Conservation (phyloP, 2,797 vertebrate genomes). For the Tamandua tetradactyla region DNA sequence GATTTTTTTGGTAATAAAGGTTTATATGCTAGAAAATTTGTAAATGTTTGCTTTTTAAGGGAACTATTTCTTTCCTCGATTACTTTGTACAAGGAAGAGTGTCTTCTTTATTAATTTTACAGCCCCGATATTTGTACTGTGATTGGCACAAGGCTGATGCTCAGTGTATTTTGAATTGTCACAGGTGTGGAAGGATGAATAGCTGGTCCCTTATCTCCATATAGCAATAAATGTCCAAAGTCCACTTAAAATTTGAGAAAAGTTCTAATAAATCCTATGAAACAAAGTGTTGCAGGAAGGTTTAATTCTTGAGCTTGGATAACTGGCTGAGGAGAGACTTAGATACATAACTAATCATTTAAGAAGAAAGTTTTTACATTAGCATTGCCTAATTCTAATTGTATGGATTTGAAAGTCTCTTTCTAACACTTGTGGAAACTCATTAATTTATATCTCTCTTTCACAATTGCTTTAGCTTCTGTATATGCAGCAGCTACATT, state of each 20-base stretch:
- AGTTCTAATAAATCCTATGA: neutral
- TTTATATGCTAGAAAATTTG: neutral
- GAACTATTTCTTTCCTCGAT: neutral
- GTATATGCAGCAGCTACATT: neutral
- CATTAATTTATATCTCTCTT: conserved; percentile 33
- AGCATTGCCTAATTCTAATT: conserved; percentile 17
- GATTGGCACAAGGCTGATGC: neutral
- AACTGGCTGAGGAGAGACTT: neutral
- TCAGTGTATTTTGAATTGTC: neutral
- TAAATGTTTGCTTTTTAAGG: neutral
- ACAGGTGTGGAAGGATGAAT: neutral
- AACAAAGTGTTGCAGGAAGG: neutral
- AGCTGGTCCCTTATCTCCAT: neutral
- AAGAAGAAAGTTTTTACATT: conserved; percentile 35
- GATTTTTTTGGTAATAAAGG: neutral
- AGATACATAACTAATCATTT: conserved; percentile 40
- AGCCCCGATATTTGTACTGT: neutral
- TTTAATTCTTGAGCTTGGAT: conserved; percentile 7
- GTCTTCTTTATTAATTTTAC: neutral
- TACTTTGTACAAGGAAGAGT: neutral
- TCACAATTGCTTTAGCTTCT: neutral
- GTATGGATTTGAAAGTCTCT: neutral
- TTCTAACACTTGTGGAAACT: neutral
- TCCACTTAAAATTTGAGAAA: neutral
- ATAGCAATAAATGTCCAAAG: neutral